A percentile compares a stretch with the other conserved stretches of the same genome.
phyloP scores from a whole-genome alignment of 2,888 invertebrate species.

The Nomada ferruginata region DNA sequence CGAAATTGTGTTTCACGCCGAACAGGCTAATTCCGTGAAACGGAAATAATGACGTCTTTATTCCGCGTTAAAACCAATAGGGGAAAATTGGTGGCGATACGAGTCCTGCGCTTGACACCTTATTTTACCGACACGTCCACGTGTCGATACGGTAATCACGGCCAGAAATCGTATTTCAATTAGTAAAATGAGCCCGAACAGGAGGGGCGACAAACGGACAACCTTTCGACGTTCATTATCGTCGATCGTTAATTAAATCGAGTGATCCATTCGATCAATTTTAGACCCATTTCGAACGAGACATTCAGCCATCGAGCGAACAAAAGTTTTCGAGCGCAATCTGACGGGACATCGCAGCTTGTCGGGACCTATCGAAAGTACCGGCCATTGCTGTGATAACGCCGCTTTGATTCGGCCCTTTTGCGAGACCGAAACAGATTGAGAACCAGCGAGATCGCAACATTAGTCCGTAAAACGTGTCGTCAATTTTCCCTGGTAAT shows the following conservation, averaged over 20 bases:
- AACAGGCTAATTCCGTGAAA: constrained; percentile 52
- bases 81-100: not conserved
- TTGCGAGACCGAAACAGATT: too few species aligned
- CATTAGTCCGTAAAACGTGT: too few species aligned
- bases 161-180: not conserved
- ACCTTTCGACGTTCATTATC: not conserved
- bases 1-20: constrained; percentile 49
- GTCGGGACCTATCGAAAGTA: too few species aligned
- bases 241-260: constrained; percentile 13
- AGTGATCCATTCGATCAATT: not conserved
- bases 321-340: too few species aligned
- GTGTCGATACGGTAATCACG: constrained; percentile 11
- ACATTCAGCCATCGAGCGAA: too few species aligned
- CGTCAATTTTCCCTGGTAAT: not conserved
- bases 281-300: constrained; percentile 2
- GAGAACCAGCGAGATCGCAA: too few species aligned
- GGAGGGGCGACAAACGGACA: too few species aligned
- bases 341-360: too few species aligned
- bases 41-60: constrained; percentile 53
- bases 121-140: constrained; percentile 17
- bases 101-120: constrained; percentile 51
- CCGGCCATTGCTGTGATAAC: too few species aligned
- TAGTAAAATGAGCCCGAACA: not conserved
- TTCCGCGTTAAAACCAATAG: constrained; percentile 20
- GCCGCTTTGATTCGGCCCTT: too few species aligned